Conservation (phyloP, 2,888 invertebrate species). For the Neelides folsomi region DNA sequence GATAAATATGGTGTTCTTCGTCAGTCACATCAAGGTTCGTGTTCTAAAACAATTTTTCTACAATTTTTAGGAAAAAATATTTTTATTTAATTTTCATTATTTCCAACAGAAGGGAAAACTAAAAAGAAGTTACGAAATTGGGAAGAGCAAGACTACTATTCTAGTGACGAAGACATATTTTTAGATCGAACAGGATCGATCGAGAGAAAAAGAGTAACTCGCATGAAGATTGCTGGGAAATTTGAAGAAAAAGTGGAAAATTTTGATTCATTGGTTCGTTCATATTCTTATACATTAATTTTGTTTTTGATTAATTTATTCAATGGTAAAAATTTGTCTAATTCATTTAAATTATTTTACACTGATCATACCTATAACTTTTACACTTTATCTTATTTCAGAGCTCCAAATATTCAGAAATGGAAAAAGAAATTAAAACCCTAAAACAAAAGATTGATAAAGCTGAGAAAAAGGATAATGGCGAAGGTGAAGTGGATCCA, state of each 20-base stretch:
- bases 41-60: neutral
- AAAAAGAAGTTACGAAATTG: slow-evolving; percentile 63
- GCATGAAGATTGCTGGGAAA: slow-evolving; percentile 51
- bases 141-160: slow-evolving; percentile 80
- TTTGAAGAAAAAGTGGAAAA: slow-evolving; percentile 45
- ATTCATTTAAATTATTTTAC: neutral
- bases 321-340: no score
- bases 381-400: no score
- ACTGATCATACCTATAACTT: slow-evolving; percentile 5
- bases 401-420: slow-evolving; percentile 48
- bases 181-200: slow-evolving; percentile 87
- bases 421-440: slow-evolving; percentile 45
- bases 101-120: slow-evolving; percentile 51
- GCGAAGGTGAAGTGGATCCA: slow-evolving; percentile 50
- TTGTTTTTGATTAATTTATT: no score
- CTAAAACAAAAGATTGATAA: slow-evolving; percentile 45
- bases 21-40: slow-evolving; percentile 68
- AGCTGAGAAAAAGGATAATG: slow-evolving; percentile 37
- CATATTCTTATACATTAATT: slow-evolving; percentile 7
- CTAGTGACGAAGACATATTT: slow-evolving; percentile 90
- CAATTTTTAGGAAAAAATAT: neutral
- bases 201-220: slow-evolving; percentile 65
- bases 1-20: slow-evolving; percentile 75
- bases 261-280: slow-evolving; percentile 40
- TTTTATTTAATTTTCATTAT: slow-evolving; percentile 8